These are phyloP conservation scores for Patiria pectinifera DNA, from an alignment of 53 echinoderm and acorn worm species.

Conservation along the genomic window DNA sequence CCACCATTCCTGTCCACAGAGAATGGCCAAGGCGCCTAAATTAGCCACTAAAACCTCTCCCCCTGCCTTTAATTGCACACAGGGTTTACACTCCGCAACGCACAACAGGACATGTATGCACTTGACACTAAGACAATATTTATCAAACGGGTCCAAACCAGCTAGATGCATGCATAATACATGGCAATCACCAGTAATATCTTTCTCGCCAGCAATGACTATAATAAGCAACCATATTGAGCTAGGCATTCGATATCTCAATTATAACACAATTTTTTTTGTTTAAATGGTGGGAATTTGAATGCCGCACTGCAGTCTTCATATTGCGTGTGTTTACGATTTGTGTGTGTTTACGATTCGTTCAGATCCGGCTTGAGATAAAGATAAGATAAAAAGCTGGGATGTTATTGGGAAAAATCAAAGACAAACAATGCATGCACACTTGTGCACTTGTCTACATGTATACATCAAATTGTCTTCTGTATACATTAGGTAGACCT, in stretches of 20 bases:
- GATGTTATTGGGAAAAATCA: not conserved
- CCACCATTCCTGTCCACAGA: too few species aligned
- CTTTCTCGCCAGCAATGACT: not conserved
- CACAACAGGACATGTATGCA: conserved; percentile 50
- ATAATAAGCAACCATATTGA: conserved; percentile 4
- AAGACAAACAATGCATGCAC: not conserved
- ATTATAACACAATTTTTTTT: not conserved
- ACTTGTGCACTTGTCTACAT: not conserved
- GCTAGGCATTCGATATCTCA: not conserved
- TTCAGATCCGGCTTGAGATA: not conserved
- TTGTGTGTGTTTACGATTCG: not conserved
- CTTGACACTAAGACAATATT: conserved; percentile 60
- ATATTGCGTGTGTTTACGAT: not conserved
- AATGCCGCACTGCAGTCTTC: not conserved
- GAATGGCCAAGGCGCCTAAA: too few species aligned
- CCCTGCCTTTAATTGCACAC: not conserved
- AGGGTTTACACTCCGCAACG: not conserved
- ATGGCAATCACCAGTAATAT: not conserved
- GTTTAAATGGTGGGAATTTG: not conserved
- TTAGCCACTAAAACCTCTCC: not conserved
- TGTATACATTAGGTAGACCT: not conserved
- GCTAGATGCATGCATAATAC: conserved; percentile 44
- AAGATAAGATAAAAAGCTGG: not conserved
- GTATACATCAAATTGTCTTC: not conserved
- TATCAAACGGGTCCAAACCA: conserved; percentile 44